Conservation (phyloP, 2,113 vertebrate genomes). For the Bungarus multicinctus region DNA sequence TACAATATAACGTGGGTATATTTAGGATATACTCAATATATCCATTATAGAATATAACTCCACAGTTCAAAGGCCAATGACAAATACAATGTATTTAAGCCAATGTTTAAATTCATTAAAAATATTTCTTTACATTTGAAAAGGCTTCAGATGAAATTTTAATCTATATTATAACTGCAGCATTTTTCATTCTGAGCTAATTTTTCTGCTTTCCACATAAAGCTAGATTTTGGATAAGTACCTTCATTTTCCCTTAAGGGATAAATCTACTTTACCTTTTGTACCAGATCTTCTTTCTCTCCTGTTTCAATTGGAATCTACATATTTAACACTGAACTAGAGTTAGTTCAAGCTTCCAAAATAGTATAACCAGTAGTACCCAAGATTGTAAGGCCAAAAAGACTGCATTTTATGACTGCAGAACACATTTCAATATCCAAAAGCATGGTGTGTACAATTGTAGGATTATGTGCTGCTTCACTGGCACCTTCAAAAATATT, state of each 20-base stretch:
- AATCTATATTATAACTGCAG: background rate
- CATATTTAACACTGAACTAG: background rate
- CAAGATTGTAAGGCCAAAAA: background rate
- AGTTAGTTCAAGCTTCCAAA: background rate
- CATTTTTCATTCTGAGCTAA: background rate
- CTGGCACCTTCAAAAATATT: conserved; percentile 1
- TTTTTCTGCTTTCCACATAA: background rate
- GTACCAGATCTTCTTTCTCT: background rate
- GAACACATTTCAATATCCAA: background rate
- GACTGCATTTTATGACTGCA: background rate
- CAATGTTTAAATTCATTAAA: background rate
- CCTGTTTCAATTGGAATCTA: background rate
- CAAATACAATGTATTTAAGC: background rate
- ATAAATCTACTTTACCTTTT: background rate
- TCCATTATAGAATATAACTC: background rate
- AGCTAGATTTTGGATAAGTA: background rate
- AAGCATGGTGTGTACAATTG: background rate
- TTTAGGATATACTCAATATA: background rate
- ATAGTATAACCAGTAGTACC: background rate
- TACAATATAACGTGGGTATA: background rate
- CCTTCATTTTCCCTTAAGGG: background rate
- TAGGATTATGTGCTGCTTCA: background rate
- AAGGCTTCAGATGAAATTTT: background rate
- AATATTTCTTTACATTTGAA: background rate
- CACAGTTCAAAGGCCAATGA: background rate